These are phyloP conservation scores for Sebastes itinus DNA, from an alignment of 2,797 vertebrate genomes.

Conservation along the genomic window DNA sequence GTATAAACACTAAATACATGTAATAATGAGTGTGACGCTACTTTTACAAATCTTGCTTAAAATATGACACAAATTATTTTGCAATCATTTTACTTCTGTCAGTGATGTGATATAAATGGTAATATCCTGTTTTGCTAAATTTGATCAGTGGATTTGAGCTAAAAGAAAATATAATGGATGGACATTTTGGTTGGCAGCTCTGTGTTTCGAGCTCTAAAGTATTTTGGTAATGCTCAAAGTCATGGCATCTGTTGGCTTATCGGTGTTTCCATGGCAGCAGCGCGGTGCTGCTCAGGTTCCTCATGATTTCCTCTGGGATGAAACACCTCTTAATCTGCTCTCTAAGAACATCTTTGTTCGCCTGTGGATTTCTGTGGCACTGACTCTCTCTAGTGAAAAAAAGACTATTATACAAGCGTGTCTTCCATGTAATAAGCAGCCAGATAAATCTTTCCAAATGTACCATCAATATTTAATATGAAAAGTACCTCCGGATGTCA, in stretches of 20 bases:
- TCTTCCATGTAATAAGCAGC: background rate
- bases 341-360: constrained; percentile 24
- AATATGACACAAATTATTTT: background rate
- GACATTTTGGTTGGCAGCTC: background rate
- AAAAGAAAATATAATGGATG: background rate
- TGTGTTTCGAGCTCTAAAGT: background rate
- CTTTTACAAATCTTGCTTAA: background rate
- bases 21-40: background rate
- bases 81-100: background rate
- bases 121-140: background rate
- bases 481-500: background rate
- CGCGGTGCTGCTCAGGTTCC: constrained; percentile 29
- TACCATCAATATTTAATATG: background rate
- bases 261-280: constrained; percentile 65
- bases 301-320: constrained; percentile 68
- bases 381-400: constrained; percentile 1
- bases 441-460: background rate
- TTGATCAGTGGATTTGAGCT: background rate
- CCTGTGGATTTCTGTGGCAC: constrained; percentile 22
- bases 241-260: constrained; percentile 58
- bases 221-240: constrained; percentile 25
- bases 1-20: background rate
- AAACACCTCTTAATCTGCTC: constrained; percentile 41
- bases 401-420: background rate
- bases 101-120: background rate